Percentiles rank a stretch among this genome's conserved stretches.
These are phyloP conservation scores for Ceyx melanurus DNA, from an alignment of 2,113 vertebrate genomes.

Conservation along the genomic window DNA sequence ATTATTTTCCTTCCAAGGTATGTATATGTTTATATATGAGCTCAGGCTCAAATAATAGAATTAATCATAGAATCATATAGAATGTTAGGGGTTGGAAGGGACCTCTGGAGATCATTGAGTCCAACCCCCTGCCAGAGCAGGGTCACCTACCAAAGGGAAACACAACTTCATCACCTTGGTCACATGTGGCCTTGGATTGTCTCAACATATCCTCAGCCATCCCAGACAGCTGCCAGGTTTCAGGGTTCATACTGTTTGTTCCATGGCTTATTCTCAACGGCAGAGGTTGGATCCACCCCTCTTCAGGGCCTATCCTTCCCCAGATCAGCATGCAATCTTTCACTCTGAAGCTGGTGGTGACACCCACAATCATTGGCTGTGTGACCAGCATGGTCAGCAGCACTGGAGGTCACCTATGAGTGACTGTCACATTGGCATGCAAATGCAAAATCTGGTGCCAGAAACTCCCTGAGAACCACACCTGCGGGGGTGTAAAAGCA, in stretches of 20 bases:
- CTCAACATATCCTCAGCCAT: not conserved
- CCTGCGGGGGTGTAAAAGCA: not conserved
- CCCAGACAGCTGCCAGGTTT: not conserved
- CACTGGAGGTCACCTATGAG: not conserved
- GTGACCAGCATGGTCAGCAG: not conserved
- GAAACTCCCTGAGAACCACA: not conserved
- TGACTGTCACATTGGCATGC: not conserved
- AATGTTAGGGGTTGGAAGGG: too few relatives aligned
- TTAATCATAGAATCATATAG: too few relatives aligned
- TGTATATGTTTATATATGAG: not conserved
- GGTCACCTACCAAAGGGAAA: not conserved
- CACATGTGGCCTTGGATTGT: fast-evolving
- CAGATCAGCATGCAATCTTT: not conserved
- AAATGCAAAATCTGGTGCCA: not conserved
- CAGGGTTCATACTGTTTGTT: not conserved
- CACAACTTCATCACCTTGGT: not conserved
- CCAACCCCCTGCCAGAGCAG: too few relatives aligned
- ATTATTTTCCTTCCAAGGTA: not conserved
- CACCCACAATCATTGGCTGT: not conserved
- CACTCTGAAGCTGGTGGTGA: not conserved
- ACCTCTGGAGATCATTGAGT: too few relatives aligned
- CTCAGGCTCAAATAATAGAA: not conserved
- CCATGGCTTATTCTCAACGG: not conserved
- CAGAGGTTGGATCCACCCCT: not conserved
- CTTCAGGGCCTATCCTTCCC: not conserved